Evolutionary conservation across 2,113 vertebrate species (phyloP), one percentile per base, ranked within the genome.

Genomic region (Crypturellus undulatus): DNA sequence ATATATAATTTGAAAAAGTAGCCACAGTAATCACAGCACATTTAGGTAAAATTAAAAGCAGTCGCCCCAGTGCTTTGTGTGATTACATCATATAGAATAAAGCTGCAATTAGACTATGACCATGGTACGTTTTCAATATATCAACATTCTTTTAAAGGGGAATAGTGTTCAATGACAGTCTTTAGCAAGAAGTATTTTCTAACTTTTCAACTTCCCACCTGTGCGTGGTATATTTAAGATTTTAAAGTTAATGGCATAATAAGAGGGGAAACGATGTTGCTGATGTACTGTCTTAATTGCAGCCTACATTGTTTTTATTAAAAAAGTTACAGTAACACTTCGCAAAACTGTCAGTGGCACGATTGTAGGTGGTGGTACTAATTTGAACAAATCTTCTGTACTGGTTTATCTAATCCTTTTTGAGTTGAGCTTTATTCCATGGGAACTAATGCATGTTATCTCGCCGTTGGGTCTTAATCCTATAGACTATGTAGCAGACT

Each of bases 211-310:
- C 47, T 94, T 93, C 38, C 7, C 71, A 95, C 87, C 42, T 88
- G 19, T 92, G 84, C 38, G 17, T 51, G n/a, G 54, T 76, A 73
- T 73, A 52, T 47, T 47, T n/a, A 97, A 47, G 68, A 86, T 94
- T 96, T 93, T 92, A 77, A 85, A 62, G 12, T 43, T 90, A 94
- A 89, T 58, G 86, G 82, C 70, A 91, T 65, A 70, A 94, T 43
- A 86, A 93, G 75, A 88, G 69, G 83, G 91, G 79, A 69, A 94
- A 95, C n/a, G 25, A 63, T 64, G 28, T 59, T 84, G 87, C 72
- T 93, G 82, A 87, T 90, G 28, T 91, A 43, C 10, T 52, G 9
- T 2, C 47, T 59, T 91, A 93, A 95, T 84, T 89, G 36, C 72
- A 95, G 76, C 77, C 36, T 84, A 58, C 63, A 17, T 73, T 87